These are phyloP conservation scores for Stictonetta naevosa DNA, from an alignment of 2,113 vertebrate species.

Conservation along the genomic window DNA sequence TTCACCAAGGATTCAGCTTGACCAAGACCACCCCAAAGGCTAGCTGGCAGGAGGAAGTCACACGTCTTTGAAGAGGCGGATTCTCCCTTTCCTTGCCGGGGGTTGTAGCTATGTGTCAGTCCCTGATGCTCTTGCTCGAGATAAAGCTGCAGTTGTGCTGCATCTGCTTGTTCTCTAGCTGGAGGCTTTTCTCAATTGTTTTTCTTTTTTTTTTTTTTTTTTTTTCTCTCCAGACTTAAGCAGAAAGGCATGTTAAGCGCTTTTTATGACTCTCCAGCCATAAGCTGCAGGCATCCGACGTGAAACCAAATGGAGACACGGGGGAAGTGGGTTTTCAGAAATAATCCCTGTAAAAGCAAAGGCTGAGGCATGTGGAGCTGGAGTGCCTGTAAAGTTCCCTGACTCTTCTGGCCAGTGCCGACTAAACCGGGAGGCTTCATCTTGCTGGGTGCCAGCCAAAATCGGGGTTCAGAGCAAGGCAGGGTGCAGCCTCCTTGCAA, in stretches of 20 bases:
- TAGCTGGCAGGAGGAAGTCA: fast-evolving
- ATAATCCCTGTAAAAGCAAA: neutral
- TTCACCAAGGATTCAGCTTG: neutral
- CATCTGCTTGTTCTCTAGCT: neutral
- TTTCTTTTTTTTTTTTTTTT: neutral
- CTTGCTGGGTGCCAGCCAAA: neutral
- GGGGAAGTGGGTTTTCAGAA: neutral
- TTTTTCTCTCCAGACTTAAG: neutral
- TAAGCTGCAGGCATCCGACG: neutral
- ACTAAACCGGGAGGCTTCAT: neutral
- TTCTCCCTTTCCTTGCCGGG: neutral
- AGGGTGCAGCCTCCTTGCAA: neutral
- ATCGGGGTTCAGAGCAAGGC: neutral
- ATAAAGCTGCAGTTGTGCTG: neutral
- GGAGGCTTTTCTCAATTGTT: neutral
- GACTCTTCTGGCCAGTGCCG: neutral
- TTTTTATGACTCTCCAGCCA: neutral
- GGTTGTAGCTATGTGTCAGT: neutral
- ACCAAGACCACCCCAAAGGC: neutral
- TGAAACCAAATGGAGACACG: neutral
- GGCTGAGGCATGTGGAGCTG: neutral
- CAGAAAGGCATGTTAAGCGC: neutral
- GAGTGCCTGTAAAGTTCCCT: neutral
- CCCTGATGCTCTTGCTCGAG: neutral
- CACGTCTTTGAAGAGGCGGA: neutral